phyloP scores from a whole-genome alignment of 2,888 invertebrate genomes.

The Epirrhoe tristata region DNA sequence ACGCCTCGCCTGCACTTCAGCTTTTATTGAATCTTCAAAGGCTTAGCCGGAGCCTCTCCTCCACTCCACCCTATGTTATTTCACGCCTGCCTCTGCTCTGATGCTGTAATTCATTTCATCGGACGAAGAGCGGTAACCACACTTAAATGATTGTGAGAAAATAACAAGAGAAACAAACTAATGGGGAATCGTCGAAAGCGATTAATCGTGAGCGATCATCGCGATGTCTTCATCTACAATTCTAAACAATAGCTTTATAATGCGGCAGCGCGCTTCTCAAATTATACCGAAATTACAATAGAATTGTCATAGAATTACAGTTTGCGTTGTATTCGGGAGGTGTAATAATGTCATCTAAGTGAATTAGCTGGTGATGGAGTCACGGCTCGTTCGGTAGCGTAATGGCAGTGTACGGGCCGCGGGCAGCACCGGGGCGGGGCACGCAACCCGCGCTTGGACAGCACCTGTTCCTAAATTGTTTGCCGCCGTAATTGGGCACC shows the following conservation, averaged over 20 bases:
- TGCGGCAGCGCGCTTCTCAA: constrained; percentile 42
- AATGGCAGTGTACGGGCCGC: constrained; percentile 49
- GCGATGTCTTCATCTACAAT: constrained; percentile 51
- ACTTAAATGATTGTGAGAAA: constrained; percentile 33
- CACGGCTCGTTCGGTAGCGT: constrained; percentile 67
- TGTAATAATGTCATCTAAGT: constrained; percentile 69
- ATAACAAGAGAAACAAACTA: constrained; percentile 37
- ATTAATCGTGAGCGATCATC: constrained; percentile 42
- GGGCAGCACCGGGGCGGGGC: constrained; percentile 52
- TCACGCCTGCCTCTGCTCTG: constrained; percentile 8
- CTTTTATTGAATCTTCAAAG: constrained; percentile 53
- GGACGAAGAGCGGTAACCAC: constrained; percentile 19
- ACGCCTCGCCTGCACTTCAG: constrained; percentile 60
- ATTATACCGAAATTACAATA: constrained; percentile 45
- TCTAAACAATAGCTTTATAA: constrained; percentile 55
- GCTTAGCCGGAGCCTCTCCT: constrained; percentile 31
- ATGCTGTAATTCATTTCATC: constrained; percentile 11
- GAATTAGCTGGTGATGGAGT: constrained; percentile 65
- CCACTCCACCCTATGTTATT: constrained; percentile 1
- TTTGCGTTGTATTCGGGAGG: constrained; percentile 55
- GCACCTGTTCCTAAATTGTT: constrained; percentile 47
- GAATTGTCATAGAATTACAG: constrained; percentile 60
- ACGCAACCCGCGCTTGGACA: constrained; percentile 35
- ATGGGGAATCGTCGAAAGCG: constrained; percentile 29
- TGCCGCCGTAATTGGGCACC: constrained; percentile 17